Conservation (phyloP, 37 sponge, comb jelly and placozoan genomes). For the Halichondria panicea region DNA sequence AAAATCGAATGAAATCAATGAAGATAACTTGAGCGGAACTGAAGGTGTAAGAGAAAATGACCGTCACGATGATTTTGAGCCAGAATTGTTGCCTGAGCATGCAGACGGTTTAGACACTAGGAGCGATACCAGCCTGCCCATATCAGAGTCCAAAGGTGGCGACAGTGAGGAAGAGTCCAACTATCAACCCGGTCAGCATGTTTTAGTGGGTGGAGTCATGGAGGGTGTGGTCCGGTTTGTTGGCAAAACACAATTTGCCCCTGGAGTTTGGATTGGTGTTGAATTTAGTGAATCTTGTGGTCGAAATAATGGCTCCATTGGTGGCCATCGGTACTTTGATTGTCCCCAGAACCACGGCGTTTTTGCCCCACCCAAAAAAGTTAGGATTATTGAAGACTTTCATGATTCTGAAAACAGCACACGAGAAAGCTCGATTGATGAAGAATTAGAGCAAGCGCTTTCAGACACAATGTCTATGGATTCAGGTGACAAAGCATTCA, state of each 20-base stretch:
- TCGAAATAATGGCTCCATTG: conserved; percentile 57
- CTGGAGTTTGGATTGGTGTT: conserved; percentile 66
- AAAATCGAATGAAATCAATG: too few species aligned
- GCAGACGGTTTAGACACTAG: too few species aligned
- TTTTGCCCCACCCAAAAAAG: conserved; percentile 70
- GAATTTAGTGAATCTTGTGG: conserved; percentile 48
- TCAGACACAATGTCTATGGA: not conserved
- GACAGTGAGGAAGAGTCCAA: not conserved
- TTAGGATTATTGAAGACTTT: conserved; percentile 1
- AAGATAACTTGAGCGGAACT: too few species aligned
- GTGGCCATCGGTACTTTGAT: conserved; percentile 51
- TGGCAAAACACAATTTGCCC: conserved; percentile 57
- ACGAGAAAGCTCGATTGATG: not conserved
- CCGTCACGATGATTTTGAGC: too few species aligned
- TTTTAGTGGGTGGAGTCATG: conserved; percentile 45
- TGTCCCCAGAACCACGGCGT: conserved; percentile 52
- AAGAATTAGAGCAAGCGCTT: conserved; percentile 7
- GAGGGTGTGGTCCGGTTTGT: conserved; percentile 47
- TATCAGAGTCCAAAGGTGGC: too few species aligned
- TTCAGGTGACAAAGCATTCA: too few species aligned
- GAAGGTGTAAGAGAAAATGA: too few species aligned
- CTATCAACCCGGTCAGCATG: conserved; percentile 35
- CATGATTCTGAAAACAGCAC: not conserved
- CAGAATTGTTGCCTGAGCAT: too few species aligned
- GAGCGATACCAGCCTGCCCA: too few species aligned